Evolutionary conservation across 2,888 invertebrate species (phyloP).

Genomic region (Chymomyza fuscimana): DNA sequence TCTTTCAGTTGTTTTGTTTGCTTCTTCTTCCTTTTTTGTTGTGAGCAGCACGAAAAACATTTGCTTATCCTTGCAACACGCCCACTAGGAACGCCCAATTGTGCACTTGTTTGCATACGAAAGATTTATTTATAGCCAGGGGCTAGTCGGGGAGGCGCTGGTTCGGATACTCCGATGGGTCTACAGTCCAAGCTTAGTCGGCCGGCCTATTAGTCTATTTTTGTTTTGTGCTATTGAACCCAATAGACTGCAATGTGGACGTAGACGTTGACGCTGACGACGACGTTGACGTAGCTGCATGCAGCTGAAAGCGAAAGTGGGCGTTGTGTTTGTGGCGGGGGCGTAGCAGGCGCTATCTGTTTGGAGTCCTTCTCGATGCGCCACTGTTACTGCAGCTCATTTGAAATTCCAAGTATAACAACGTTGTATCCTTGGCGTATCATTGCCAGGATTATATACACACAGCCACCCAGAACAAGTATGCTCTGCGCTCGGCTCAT

Average conservation of each 20-base stretch:
- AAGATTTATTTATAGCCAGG: conserved; percentile 57
- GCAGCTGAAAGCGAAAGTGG: conserved; percentile 35
- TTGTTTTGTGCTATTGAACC: conserved; percentile 67
- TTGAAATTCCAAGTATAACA: conserved; percentile 53
- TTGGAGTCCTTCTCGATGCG: neutral
- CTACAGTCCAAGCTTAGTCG: conserved; percentile 19
- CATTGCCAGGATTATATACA: conserved; percentile 37
- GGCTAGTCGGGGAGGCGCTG: neutral
- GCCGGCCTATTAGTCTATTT: conserved; percentile 64
- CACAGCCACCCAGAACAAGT: conserved; percentile 26
- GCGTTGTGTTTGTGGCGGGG: conserved; percentile 17
- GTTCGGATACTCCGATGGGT: conserved; percentile 16
- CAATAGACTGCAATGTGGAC: conserved; percentile 36
- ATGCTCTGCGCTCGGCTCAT: conserved; percentile 25
- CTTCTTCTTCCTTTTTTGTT: neutral
- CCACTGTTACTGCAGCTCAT: conserved; percentile 47
- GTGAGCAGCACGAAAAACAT: conserved; percentile 21
- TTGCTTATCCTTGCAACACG: conserved; percentile 50
- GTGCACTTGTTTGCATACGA: conserved; percentile 69
- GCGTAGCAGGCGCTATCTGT: conserved; percentile 7
- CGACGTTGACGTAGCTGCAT: conserved; percentile 4
- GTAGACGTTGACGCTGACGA: neutral
- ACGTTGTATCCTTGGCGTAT: conserved; percentile 49
- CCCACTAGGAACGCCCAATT: conserved; percentile 30
- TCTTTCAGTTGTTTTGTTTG: neutral